Conservation (phyloP, 2,888 invertebrate species). For the Rhagophthalmus giganteus region DNA sequence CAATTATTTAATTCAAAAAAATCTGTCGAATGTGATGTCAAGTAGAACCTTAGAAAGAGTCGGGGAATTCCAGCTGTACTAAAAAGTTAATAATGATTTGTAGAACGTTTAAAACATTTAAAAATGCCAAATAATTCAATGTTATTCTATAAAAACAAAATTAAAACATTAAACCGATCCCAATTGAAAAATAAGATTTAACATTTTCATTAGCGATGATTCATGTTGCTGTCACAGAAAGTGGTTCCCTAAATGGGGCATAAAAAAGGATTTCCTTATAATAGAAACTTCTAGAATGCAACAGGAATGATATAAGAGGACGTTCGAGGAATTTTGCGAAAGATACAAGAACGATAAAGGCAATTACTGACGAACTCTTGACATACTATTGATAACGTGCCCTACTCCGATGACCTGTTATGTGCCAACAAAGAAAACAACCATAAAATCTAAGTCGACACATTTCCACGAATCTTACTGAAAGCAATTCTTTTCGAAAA, state of each 20-base stretch:
- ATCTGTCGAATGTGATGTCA: no score
- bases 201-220: no score
- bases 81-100: no score
- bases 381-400: constrained; percentile 21
- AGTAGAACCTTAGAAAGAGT: no score
- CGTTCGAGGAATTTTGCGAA: constrained; percentile 19
- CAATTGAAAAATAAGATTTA: no score
- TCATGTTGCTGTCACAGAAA: background rate
- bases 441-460: no score
- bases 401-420: constrained; percentile 29
- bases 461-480: no score
- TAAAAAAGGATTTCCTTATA: constrained; percentile 1
- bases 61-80: no score
- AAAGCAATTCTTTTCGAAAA: constrained; percentile 17
- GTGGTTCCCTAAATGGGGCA: background rate
- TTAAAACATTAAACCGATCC: no score
- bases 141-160: constrained; percentile 6
- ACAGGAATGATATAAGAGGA: constrained; percentile 1
- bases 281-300: constrained; percentile 1
- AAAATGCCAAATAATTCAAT: background rate
- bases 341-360: constrained; percentile 17
- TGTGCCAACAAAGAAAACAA: constrained; percentile 8
- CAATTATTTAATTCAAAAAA: no score
- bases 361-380: constrained; percentile 19
- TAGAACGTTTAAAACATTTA: background rate